These are phyloP conservation scores for Siphamia tubifer DNA, from an alignment of 2,113 vertebrate genomes.

Conservation along the genomic window DNA sequence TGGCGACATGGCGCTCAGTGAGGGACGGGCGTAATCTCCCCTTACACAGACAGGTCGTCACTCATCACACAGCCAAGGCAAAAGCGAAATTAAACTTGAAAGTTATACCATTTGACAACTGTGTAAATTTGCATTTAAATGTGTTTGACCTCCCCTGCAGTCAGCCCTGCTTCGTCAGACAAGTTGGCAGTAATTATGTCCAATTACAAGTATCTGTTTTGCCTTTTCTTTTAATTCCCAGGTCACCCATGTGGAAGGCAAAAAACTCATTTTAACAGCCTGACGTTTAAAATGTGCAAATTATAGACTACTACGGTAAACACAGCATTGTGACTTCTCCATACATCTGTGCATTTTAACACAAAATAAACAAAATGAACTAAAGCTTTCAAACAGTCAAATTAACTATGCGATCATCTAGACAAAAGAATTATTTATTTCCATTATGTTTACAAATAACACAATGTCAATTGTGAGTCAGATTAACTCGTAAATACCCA, in stretches of 20 bases:
- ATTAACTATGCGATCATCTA: too few relatives aligned
- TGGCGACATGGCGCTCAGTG: neutral
- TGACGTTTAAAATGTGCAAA: slow-evolving; percentile 57
- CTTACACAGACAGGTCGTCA: slow-evolving; percentile 26
- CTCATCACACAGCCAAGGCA: slow-evolving; percentile 17
- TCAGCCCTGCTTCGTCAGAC: slow-evolving; percentile 30
- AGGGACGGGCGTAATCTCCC: slow-evolving; percentile 44
- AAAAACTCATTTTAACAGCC: slow-evolving; percentile 35
- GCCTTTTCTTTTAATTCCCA: slow-evolving; percentile 59
- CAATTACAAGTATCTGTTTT: slow-evolving; percentile 70
- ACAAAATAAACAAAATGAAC: too few relatives aligned
- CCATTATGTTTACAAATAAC: too few relatives aligned
- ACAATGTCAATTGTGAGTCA: too few relatives aligned
- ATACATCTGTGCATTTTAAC: neutral
- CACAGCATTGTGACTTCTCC: slow-evolving; percentile 14
- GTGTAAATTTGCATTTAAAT: slow-evolving; percentile 76
- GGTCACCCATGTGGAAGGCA: slow-evolving; percentile 38
- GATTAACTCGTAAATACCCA: too few relatives aligned
- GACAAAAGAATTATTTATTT: too few relatives aligned
- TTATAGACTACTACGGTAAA: slow-evolving; percentile 37
- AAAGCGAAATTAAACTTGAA: slow-evolving; percentile 53
- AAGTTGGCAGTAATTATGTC: slow-evolving; percentile 61
- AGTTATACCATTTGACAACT: slow-evolving; percentile 32
- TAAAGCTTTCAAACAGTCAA: too few relatives aligned
- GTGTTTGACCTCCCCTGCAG: slow-evolving; percentile 59